phyloP scores from a whole-genome alignment of 2,113 vertebrate genomes.

The Mugil cephalus region DNA sequence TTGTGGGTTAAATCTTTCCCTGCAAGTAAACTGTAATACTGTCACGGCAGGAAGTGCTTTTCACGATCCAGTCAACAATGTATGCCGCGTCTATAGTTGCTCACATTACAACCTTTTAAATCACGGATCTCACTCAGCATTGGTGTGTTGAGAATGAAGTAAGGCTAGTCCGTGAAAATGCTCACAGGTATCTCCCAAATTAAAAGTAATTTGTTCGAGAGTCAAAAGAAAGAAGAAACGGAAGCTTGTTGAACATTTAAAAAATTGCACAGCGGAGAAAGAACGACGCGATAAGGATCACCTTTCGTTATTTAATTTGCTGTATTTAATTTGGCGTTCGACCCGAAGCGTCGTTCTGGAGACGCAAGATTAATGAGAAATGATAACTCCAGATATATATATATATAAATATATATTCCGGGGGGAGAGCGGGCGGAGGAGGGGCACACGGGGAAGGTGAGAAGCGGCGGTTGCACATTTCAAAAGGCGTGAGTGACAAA shows the following conservation, averaged over 20 bases:
- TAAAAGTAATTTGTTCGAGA: not conserved
- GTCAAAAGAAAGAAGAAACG: slow-evolving; percentile 6
- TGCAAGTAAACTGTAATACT: not conserved
- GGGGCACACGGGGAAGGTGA: slow-evolving; percentile 31
- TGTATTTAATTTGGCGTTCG: slow-evolving; percentile 50
- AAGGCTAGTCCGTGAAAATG: too few species aligned
- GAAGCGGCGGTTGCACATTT: slow-evolving; percentile 43
- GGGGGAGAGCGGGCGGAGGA: slow-evolving; percentile 12
- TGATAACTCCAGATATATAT: slow-evolving; percentile 45
- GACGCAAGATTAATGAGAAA: slow-evolving; percentile 47
- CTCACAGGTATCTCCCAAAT: too few species aligned
- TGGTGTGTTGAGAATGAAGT: too few species aligned
- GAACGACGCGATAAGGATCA: not conserved
- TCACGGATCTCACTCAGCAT: not conserved
- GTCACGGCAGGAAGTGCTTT: too few species aligned
- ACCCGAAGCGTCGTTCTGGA: slow-evolving; percentile 26
- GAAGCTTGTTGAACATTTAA: not conserved
- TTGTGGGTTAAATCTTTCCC: slow-evolving; percentile 3
- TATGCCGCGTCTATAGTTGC: not conserved
- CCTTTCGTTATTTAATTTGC: slow-evolving; percentile 41
- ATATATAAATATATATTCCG: too few species aligned
- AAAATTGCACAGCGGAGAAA: not conserved
- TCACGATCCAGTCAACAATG: slow-evolving; percentile 13
- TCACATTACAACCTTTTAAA: not conserved
- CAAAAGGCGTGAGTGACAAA: slow-evolving; percentile 50